These are phyloP conservation scores for Anguilla pacifica DNA, from an alignment of 2,797 vertebrate genomes.

Conservation along the genomic window DNA sequence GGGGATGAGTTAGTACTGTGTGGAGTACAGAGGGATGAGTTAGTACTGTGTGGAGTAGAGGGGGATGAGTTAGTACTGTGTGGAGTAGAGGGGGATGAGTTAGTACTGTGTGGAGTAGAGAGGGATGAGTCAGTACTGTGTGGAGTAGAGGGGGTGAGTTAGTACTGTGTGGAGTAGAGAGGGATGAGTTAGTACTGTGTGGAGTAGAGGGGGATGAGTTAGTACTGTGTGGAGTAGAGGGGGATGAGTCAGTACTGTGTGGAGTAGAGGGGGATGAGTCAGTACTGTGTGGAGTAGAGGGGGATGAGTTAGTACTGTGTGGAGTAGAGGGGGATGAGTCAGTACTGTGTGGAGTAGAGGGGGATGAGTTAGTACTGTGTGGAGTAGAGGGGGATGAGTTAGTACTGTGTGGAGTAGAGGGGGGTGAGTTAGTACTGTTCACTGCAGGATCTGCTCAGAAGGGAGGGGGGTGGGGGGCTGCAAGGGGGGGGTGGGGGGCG, in stretches of 20 bases:
- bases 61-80: too few relatives aligned
- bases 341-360: not conserved
- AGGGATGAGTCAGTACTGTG: too few relatives aligned
- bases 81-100: too few relatives aligned
- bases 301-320: not conserved
- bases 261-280: not conserved
- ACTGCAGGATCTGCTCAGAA: not conserved
- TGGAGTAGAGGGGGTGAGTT: too few relatives aligned
- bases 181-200: too few relatives aligned
- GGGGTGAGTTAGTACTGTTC: not conserved
- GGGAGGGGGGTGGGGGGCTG: not conserved
- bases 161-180: too few relatives aligned
- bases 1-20: too few relatives aligned
- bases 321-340: not conserved
- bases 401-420: not conserved
- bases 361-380: not conserved
- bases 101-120: too few relatives aligned
- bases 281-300: not conserved
- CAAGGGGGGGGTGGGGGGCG: too few relatives aligned
- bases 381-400: not conserved
- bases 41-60: too few relatives aligned
- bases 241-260: not conserved
- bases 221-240: not conserved
- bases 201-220: too few relatives aligned
- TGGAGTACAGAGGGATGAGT: too few relatives aligned